These are phyloP conservation scores for Megaceryle alcyon DNA, from an alignment of 2,797 vertebrate species.

Conservation along the genomic window DNA sequence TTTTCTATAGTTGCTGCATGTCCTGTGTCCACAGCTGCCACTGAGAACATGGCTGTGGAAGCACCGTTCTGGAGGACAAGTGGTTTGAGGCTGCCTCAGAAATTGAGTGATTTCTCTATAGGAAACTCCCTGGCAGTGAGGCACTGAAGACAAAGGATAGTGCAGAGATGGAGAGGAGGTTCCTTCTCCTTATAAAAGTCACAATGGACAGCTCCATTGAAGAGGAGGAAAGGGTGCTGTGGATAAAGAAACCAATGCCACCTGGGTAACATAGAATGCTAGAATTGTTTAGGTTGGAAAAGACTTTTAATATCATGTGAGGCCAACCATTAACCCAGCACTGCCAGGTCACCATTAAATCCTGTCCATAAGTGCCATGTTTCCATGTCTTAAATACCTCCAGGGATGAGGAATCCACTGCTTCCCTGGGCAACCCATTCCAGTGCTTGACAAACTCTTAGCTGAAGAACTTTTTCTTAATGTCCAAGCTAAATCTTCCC, in stretches of 20 bases:
- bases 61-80: background rate
- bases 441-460: no score
- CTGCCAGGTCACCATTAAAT: no score
- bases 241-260: background rate
- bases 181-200: rapidly evolving
- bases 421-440: no score
- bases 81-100: background rate
- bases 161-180: background rate
- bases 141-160: background rate
- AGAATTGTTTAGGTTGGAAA: background rate
- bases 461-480: no score
- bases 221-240: background rate
- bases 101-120: background rate
- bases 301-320: background rate
- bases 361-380: no score
- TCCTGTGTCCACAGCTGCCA: background rate
- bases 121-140: rapidly evolving
- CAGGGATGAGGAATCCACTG: no score
- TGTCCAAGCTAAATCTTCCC: no score
- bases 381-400: no score
- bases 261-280: background rate
- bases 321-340: background rate
- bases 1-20: background rate
- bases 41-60: background rate
- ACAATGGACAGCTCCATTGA: background rate